phyloP scores from a whole-genome alignment of 2,888 invertebrate genomes.

The Ophonus ardosiacus region DNA sequence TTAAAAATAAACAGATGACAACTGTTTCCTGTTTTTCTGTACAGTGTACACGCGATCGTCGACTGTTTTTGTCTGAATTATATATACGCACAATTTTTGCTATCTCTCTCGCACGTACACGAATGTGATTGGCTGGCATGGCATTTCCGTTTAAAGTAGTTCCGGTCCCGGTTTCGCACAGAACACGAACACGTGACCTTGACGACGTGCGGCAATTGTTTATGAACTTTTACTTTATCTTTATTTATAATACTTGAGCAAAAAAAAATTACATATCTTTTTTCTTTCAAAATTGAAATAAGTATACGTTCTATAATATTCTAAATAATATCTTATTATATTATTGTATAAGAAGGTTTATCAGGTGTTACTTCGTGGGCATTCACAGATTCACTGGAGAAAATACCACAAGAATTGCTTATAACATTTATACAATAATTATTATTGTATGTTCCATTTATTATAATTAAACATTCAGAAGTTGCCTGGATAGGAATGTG shows the following conservation, averaged over 20 bases:
- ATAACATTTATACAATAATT: no score
- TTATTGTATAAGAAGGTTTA: no score
- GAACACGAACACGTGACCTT: neutral
- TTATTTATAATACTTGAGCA: neutral
- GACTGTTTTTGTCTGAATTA: constrained; percentile 27
- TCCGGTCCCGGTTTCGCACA: neutral
- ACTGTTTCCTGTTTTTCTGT: constrained; percentile 52
- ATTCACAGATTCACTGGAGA: no score
- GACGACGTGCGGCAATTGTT: neutral
- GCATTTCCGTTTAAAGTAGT: neutral
- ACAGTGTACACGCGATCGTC: constrained; percentile 19
- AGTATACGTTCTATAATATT: no score
- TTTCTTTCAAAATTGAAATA: no score
- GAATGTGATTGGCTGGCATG: neutral
- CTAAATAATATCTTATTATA: no score
- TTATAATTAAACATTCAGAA: no score
- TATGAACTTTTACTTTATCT: neutral
- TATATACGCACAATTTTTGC: neutral
- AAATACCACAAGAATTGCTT: no score
- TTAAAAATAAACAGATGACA: constrained; percentile 53
- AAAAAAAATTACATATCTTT: no score
- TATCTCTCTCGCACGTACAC: neutral
- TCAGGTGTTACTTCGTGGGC: no score
- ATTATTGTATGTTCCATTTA: no score
- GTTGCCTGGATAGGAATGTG: no score